These are phyloP conservation scores for Periophthalmus modestus DNA, from an alignment of 2,113 vertebrate species.

Conservation along the genomic window DNA sequence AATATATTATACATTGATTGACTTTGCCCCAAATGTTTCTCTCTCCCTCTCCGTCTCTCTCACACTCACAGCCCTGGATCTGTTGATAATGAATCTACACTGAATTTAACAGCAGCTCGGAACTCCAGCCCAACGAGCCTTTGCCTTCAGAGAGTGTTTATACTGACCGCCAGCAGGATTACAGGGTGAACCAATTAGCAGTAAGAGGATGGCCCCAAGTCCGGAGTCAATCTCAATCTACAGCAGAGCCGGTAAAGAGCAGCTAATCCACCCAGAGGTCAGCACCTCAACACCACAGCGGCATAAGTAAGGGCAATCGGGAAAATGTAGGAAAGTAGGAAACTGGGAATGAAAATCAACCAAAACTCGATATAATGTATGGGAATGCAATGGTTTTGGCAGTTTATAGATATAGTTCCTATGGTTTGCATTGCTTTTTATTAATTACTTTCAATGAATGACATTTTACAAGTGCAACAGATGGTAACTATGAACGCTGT, in stretches of 20 bases:
- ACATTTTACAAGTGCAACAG: not conserved
- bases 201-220: conserved; percentile 56
- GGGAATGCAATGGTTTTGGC: not conserved
- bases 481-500: not conserved
- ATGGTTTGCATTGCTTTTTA: not conserved
- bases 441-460: not conserved
- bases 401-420: not conserved
- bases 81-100: conserved; percentile 33
- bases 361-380: not conserved
- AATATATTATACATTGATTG: not conserved
- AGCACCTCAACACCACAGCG: conserved; percentile 20
- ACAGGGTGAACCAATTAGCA: conserved; percentile 69
- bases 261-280: conserved; percentile 47
- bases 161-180: conserved; percentile 61
- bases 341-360: not conserved
- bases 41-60: not conserved
- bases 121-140: conserved; percentile 37
- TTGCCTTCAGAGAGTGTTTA: conserved; percentile 42
- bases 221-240: conserved; percentile 59
- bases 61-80: conserved; percentile 26
- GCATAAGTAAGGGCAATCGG: not conserved
- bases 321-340: not conserved
- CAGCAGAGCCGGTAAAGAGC: conserved; percentile 29
- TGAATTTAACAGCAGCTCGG: conserved; percentile 36
- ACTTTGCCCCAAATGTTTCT: not conserved